Evolutionary conservation across 2,888 invertebrate species (phyloP).

Genomic region (Chymomyza amoena): DNA sequence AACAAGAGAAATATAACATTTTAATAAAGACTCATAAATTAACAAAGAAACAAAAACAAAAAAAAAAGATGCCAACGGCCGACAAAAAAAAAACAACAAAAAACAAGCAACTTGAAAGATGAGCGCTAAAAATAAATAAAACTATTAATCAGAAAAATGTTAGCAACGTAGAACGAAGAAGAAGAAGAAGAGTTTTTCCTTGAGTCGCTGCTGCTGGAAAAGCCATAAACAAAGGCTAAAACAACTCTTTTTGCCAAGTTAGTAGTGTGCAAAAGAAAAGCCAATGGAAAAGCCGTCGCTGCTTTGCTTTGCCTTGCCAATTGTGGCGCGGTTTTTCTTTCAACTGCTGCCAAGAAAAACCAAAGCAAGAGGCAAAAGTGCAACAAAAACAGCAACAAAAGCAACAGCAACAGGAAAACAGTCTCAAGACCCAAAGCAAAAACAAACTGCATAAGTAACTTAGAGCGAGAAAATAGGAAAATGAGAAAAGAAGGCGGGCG

Average conservation of each 20-base stretch:
- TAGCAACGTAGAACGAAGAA: slow-evolving; percentile 28
- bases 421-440: slow-evolving; percentile 34
- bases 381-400: slow-evolving; percentile 41
- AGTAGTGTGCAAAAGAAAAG: slow-evolving; percentile 21
- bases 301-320: slow-evolving; percentile 63
- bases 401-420: slow-evolving; percentile 53
- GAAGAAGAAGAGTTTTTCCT: slow-evolving; percentile 48
- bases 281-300: slow-evolving; percentile 36
- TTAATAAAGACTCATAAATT: slow-evolving; percentile 73
- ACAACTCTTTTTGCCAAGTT: slow-evolving; percentile 72
- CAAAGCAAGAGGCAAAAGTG: slow-evolving; percentile 53
- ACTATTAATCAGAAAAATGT: slow-evolving; percentile 69
- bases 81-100: slow-evolving; percentile 13
- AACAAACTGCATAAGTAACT: slow-evolving; percentile 33
- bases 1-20: slow-evolving; percentile 60
- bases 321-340: slow-evolving; percentile 72
- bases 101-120: slow-evolving; percentile 58
- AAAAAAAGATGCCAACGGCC: slow-evolving; percentile 28
- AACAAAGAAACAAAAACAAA: slow-evolving; percentile 29
- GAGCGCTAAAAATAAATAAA: slow-evolving; percentile 76
- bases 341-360: slow-evolving; percentile 66
- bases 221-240: slow-evolving; percentile 70
- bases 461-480: slow-evolving; percentile 21
- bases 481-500: slow-evolving; percentile 42
- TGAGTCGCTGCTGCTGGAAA: slow-evolving; percentile 42